Percentiles rank a stretch among this genome's conserved stretches.
These are phyloP conservation scores for Drosophila nigricruria DNA, from an alignment of 2,888 invertebrate species.

Conservation along the genomic window DNA sequence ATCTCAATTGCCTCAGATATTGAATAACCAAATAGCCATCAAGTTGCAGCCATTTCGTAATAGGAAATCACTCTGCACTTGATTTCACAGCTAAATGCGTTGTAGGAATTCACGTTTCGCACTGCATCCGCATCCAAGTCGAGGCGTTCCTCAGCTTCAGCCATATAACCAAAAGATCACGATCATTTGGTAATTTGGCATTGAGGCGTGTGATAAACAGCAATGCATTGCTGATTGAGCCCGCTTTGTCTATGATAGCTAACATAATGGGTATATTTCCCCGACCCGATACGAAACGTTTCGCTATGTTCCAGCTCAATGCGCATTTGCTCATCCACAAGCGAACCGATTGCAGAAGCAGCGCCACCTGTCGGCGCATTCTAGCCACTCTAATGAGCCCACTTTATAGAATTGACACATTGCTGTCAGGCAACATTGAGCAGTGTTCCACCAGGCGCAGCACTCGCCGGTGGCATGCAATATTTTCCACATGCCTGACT, in stretches of 20 bases:
- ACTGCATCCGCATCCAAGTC: conserved; percentile 22
- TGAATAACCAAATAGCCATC: conserved; percentile 80
- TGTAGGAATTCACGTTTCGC: conserved; percentile 57
- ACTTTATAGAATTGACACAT: conserved; percentile 80
- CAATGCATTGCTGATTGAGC: conserved; percentile 60
- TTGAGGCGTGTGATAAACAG: conserved; percentile 79
- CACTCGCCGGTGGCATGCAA: conserved; percentile 35
- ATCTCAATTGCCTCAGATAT: conserved; percentile 51
- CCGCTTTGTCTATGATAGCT: conserved; percentile 15
- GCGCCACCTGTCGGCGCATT: conserved; percentile 25
- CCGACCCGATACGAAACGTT: background rate
- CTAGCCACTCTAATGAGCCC: conserved; percentile 71
- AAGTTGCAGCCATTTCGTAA: conserved; percentile 76
- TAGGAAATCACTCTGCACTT: conserved; percentile 73
- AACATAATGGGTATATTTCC: conserved; percentile 12
- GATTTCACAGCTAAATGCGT: conserved; percentile 76
- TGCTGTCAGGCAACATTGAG: conserved; percentile 76
- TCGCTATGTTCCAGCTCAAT: conserved; percentile 38
- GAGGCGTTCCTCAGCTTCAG: background rate
- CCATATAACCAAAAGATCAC: conserved; percentile 45
- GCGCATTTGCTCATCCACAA: conserved; percentile 56
- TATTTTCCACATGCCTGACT: conserved; percentile 72
- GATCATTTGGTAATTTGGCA: conserved; percentile 67
- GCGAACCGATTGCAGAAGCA: conserved; percentile 14
- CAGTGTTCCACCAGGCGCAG: conserved; percentile 19